Percentiles rank a stretch among this genome's conserved stretches.
Conservation (phyloP, 2,797 vertebrate species). For the Hyperoplus immaculatus region DNA sequence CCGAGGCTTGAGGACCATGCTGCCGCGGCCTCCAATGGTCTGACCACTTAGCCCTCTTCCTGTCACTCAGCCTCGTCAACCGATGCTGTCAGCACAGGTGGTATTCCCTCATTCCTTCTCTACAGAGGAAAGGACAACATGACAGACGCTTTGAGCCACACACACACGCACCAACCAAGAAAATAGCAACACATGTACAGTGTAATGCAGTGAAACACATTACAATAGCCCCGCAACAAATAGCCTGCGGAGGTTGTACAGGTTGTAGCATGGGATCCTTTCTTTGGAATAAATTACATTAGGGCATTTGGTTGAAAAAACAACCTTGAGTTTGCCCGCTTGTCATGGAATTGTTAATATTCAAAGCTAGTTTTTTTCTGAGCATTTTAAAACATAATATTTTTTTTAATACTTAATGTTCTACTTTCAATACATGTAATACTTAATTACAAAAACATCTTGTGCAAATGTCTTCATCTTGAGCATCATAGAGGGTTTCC, state of each 20-base stretch:
- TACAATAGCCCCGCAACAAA: slow-evolving; percentile 25
- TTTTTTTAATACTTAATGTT: not conserved
- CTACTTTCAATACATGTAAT: not conserved
- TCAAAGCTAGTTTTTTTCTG: not conserved
- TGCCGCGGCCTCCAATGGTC: slow-evolving; percentile 57
- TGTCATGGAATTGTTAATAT: not conserved
- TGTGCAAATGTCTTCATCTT: not conserved
- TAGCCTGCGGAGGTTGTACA: slow-evolving; percentile 9
- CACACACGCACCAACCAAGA: slow-evolving; percentile 18
- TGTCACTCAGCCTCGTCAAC: slow-evolving; percentile 73
- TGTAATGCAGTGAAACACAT: slow-evolving; percentile 35
- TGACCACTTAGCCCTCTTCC: slow-evolving; percentile 71
- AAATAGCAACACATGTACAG: slow-evolving; percentile 28
- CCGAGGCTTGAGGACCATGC: slow-evolving; percentile 50
- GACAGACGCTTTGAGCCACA: slow-evolving; percentile 45
- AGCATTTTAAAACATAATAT: not conserved
- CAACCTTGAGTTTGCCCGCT: not conserved
- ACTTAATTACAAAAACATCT: not conserved
- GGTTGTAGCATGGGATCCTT: slow-evolving; percentile 25
- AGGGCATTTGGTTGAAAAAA: not conserved
- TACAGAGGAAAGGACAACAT: slow-evolving; percentile 29
- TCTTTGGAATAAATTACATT: slow-evolving; percentile 19
- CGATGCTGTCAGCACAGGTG: slow-evolving; percentile 74
- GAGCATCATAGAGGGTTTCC: not conserved
- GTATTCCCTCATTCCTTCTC: slow-evolving; percentile 63